Percentiles rank a stretch among this genome's conserved stretches.
Evolutionary conservation across 1,140 invertebrate species (phyloP).

Genomic region (Drosophila sulfurigaster): DNA sequence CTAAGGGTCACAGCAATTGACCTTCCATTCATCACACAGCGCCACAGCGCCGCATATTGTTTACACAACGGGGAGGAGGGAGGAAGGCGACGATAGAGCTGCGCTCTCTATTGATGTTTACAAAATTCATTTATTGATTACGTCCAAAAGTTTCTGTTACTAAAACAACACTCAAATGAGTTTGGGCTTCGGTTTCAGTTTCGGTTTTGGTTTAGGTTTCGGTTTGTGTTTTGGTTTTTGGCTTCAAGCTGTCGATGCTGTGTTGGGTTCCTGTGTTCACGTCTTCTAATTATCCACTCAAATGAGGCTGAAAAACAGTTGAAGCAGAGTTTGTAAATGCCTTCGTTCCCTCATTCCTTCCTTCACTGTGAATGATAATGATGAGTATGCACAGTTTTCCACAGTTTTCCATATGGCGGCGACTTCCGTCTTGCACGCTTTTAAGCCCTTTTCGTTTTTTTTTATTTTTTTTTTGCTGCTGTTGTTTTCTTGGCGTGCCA

Average conservation of each 20-base stretch:
- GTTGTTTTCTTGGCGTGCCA: constrained; percentile 16
- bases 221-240: constrained; percentile 2
- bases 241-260: not conserved
- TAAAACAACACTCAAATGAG: constrained; percentile 56
- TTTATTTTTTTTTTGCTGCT: not conserved
- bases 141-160: constrained; percentile 66
- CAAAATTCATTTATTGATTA: constrained; percentile 80
- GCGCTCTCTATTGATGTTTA: constrained; percentile 69
- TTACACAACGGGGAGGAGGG: constrained; percentile 39
- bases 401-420: constrained; percentile 50
- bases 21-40: constrained; percentile 74
- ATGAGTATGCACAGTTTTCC: constrained; percentile 58
- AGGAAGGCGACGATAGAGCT: not conserved
- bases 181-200: constrained; percentile 12
- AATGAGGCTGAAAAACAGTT: constrained; percentile 66
- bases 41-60: constrained; percentile 53
- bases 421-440: constrained; percentile 22
- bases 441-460: constrained; percentile 32
- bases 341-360: not conserved
- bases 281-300: constrained; percentile 71
- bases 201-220: not conserved
- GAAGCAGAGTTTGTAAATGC: constrained; percentile 15
- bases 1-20: constrained; percentile 76
- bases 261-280: not conserved
- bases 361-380: constrained; percentile 45